A percentile compares a stretch with the other conserved stretches of the same genome.
These are phyloP conservation scores for Papilio xuthus DNA, from an alignment of 1,140 invertebrate species.

Conservation along the genomic window DNA sequence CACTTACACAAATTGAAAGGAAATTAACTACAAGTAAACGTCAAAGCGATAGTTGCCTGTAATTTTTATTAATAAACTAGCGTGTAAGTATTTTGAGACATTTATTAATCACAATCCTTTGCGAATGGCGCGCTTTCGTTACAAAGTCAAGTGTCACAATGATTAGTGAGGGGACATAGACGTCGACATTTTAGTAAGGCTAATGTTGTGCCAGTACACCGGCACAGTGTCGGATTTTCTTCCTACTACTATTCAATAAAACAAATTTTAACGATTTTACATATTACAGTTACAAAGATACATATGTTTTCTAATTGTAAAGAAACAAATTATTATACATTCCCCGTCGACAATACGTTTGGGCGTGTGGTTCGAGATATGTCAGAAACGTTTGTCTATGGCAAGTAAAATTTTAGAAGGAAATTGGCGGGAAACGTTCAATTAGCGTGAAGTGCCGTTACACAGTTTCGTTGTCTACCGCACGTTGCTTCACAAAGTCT, in stretches of 20 bases:
- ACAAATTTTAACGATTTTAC: too few species aligned
- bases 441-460: constrained; percentile 28
- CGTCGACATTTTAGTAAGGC: too few species aligned
- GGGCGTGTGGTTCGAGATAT: constrained; percentile 5
- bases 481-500: constrained; percentile 19
- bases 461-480: constrained; percentile 21
- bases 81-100: too few species aligned
- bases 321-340: neutral
- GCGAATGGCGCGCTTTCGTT: too few species aligned
- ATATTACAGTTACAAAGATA: neutral
- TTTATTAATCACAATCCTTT: too few species aligned
- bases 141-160: too few species aligned
- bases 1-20: constrained; percentile 11
- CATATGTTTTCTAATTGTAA: neutral
- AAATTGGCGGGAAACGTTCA: constrained; percentile 35
- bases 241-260: too few species aligned
- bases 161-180: too few species aligned
- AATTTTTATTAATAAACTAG: neutral
- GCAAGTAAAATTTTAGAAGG: constrained; percentile 24
- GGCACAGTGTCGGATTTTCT: too few species aligned
- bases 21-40: constrained; percentile 23
- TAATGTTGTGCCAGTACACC: too few species aligned
- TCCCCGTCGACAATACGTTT: neutral
- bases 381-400: constrained; percentile 13
- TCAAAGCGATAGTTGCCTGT: neutral